phyloP scores from a whole-genome alignment of 2,797 vertebrate genomes.

The Liasis olivaceus region DNA sequence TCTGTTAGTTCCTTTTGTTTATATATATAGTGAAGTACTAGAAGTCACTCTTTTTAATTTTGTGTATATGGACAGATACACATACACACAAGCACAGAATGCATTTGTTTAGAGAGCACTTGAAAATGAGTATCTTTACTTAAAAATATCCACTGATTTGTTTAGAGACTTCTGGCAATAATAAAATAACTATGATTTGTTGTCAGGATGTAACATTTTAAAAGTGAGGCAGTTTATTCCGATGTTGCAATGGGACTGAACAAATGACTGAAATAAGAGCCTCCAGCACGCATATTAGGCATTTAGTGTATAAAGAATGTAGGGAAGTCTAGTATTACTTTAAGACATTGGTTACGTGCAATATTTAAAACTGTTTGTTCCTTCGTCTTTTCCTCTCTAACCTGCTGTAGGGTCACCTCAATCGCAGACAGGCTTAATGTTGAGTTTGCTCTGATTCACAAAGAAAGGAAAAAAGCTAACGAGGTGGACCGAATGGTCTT shows the following conservation, averaged over 20 bases:
- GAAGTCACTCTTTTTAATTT: constrained; percentile 35
- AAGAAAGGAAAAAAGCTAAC: constrained; percentile 94
- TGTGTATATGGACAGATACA: background rate
- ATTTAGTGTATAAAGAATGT: background rate
- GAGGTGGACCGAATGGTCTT: constrained; percentile 96
- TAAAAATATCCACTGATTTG: constrained; percentile 7
- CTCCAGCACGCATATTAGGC: background rate
- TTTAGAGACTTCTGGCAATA: background rate
- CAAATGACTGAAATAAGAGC: too few relatives aligned
- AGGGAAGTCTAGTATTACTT: background rate
- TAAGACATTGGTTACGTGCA: background rate
- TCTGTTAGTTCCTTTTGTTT: constrained; percentile 14
- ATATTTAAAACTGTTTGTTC: background rate
- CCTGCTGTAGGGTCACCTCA: constrained; percentile 86
- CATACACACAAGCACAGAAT: background rate
- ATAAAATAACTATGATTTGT: constrained; percentile 4
- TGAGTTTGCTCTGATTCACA: constrained; percentile 96
- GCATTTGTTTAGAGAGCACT: background rate
- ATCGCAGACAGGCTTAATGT: constrained; percentile 94
- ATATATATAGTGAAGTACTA: constrained; percentile 12
- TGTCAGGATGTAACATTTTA: background rate
- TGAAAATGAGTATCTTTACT: background rate
- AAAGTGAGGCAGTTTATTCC: constrained; percentile 10
- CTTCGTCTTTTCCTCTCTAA: background rate
- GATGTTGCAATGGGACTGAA: background rate